A percentile compares a stretch with the other conserved stretches of the same genome.
Conservation (phyloP, 2,888 invertebrate genomes). For the Agrenia bidenticulata region DNA sequence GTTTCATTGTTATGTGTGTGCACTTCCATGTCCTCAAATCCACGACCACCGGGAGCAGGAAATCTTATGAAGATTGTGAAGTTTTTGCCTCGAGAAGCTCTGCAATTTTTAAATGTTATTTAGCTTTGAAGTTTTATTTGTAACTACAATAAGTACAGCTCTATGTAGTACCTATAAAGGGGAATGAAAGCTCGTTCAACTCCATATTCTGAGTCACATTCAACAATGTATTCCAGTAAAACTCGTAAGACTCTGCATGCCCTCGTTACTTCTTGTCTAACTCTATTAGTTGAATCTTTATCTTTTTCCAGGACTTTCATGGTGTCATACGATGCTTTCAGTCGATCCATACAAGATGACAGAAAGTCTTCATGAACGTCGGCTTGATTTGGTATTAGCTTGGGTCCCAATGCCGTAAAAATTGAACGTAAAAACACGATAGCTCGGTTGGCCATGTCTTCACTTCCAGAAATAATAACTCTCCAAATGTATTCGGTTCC, state of each 20-base stretch:
- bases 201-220: slow-evolving; percentile 85
- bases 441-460: slow-evolving; percentile 89
- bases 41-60: slow-evolving; percentile 75
- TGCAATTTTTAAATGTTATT: slow-evolving; percentile 55
- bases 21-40: slow-evolving; percentile 85
- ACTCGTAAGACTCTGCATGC: slow-evolving; percentile 93
- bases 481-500: slow-evolving; percentile 96
- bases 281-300: slow-evolving; percentile 60
- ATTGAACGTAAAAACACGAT: slow-evolving; percentile 90
- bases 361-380: slow-evolving; percentile 91
- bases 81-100: slow-evolving; percentile 88
- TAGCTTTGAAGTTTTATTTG: neutral
- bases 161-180: slow-evolving; percentile 76
- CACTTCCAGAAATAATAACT: slow-evolving; percentile 74
- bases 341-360: slow-evolving; percentile 84
- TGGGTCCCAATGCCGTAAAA: slow-evolving; percentile 87
- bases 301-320: slow-evolving; percentile 66
- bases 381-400: slow-evolving; percentile 72
- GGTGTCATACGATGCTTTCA: slow-evolving; percentile 83
- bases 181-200: slow-evolving; percentile 88
- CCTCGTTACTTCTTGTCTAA: slow-evolving; percentile 71
- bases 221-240: slow-evolving; percentile 89
- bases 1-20: slow-evolving; percentile 94
- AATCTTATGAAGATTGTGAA: slow-evolving; percentile 82
- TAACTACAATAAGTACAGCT: neutral